Conservation (phyloP, 2,797 vertebrate genomes). For the Poeciliopsis infans region DNA sequence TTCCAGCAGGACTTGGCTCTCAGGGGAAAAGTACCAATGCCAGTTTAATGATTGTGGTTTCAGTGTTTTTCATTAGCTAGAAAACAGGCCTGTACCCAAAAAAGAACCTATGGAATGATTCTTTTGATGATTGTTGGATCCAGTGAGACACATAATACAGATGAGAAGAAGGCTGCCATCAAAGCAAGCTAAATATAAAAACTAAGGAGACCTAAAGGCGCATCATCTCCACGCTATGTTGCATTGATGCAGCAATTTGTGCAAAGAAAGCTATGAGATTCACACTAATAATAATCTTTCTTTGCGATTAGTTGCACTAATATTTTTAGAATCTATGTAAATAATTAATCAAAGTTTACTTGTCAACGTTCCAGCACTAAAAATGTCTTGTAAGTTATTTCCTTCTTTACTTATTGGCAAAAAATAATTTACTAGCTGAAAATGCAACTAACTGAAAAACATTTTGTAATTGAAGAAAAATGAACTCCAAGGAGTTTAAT, state of each 20-base stretch:
- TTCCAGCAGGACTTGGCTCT: background rate
- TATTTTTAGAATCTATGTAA: too few relatives aligned
- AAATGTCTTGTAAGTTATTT: background rate
- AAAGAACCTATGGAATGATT: background rate
- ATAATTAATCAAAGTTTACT: too few relatives aligned
- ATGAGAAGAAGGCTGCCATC: background rate
- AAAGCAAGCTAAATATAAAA: background rate
- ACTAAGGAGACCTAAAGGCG: background rate
- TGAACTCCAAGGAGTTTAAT: background rate
- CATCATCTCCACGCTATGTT: background rate
- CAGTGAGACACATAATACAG: background rate
- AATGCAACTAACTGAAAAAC: background rate
- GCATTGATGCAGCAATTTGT: background rate
- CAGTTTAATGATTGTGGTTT: background rate
- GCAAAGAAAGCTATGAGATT: background rate
- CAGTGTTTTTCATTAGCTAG: background rate
- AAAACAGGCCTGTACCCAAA: background rate
- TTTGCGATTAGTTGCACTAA: too few relatives aligned
- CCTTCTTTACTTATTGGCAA: background rate
- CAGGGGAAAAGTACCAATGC: background rate
- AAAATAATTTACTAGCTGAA: slow-evolving; percentile 2
- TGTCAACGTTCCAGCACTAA: background rate
- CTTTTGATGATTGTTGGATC: too few relatives aligned
- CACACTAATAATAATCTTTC: background rate
- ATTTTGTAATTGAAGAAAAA: background rate